Evolutionary conservation across 1,140 invertebrate genomes (phyloP).

Genomic region (Notospermus geniculatus): DNA sequence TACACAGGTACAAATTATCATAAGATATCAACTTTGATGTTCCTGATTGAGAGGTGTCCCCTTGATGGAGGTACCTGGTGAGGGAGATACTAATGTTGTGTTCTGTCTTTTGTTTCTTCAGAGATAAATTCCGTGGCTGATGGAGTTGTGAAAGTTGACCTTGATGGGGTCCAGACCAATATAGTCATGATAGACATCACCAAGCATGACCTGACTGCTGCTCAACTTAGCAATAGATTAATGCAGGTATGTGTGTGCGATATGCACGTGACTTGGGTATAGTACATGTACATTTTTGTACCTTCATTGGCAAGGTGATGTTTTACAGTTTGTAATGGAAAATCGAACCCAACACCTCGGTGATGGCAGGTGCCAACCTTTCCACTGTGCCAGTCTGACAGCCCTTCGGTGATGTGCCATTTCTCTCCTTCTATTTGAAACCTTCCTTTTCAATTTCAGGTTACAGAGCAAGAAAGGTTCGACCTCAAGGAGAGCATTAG

Average conservation of each 20-base stretch:
- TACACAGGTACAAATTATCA: neutral
- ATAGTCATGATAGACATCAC: conserved; percentile 71
- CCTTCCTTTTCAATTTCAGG: conserved; percentile 34
- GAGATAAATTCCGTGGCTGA: conserved; percentile 15
- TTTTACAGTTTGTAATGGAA: neutral
- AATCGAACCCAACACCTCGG: neutral
- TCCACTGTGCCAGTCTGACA: neutral
- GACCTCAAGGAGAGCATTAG: conserved; percentile 57
- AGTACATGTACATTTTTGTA: neutral
- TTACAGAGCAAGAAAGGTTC: conserved; percentile 60
- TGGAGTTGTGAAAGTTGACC: conserved; percentile 62
- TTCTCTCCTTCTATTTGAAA: conserved; percentile 7
- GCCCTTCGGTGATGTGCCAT: neutral
- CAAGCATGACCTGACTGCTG: conserved; percentile 56
- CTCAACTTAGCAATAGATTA: conserved; percentile 63
- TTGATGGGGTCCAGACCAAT: conserved; percentile 71
- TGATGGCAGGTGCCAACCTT: too few species aligned
- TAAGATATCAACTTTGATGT: neutral
- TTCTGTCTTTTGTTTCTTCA: too few species aligned
- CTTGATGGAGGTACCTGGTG: too few species aligned
- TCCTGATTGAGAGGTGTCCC: neutral
- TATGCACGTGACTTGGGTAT: neutral
- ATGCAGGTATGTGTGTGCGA: conserved; percentile 50
- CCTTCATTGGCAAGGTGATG: neutral
- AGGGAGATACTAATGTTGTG: neutral